Evolutionary conservation across 2,113 vertebrate species (phyloP), one percentile per base, ranked within the genome.

Genomic region (Trematomus loennbergii): DNA sequence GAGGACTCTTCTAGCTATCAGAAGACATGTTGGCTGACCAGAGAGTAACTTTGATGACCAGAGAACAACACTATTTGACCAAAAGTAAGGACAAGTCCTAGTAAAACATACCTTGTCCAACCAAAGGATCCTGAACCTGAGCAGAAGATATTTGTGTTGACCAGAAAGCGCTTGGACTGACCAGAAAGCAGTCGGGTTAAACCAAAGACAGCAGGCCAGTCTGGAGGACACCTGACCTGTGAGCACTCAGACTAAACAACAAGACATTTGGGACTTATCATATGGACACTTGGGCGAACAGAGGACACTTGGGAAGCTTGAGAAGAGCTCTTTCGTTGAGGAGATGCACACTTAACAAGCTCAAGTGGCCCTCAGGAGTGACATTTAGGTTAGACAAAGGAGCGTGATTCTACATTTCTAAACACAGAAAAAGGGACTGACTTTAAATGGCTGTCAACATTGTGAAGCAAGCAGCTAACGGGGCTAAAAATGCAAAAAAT

Each of bases 171-270:
- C 20, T 54, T 22, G n/a, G 36, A 2, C 18, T 18, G 36, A 63
- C 16, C 29, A 60, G 58, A 60, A 60, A 16, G 10, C 43, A 2
- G 40, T 13, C 12, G 40, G 11, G 9, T 64, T 48, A 25, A 46
- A 48, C 45, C 45, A 46, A 16, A 12, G 7, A 22, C 15, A 18
- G 29, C 20, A 5, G 3, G 17, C 7, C 54, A 9, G 2, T 6
- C 16, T 25, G 6, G 17, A 15, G 58, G 20, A 17, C 1, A 13
- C 25, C n/a, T 36, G 17, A 33, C 11, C 22, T n/a, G 22, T 9
- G 1, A 9, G 33, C 29, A 17, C 6, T 63, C 0, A 2, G 15
- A 9, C 4, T 40, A 0, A 45, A 5, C n/a, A 3, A 2, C 0
- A 12, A 12, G 22, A 33, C 29, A 55, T 2, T 2, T n/a, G 7